phyloP scores from a whole-genome alignment of 2,797 vertebrate species.

The Eupleurogrammus muticus region DNA sequence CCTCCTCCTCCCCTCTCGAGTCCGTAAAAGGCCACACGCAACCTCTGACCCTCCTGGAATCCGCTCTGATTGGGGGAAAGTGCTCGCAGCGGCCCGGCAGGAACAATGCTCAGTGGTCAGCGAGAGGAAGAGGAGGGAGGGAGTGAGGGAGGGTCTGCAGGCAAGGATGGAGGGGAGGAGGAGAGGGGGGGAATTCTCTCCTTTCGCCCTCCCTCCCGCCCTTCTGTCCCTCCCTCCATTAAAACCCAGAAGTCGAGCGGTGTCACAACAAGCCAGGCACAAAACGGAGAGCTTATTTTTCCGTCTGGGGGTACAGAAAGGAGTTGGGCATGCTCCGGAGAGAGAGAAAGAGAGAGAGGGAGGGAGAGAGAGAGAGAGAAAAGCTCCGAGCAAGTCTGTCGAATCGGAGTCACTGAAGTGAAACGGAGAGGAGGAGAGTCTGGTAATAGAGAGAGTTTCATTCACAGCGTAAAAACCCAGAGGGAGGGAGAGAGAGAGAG shows the following conservation, averaged over 20 bases:
- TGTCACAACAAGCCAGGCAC: constrained; percentile 71
- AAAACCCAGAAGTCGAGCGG: constrained; percentile 67
- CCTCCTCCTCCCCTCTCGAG: constrained; percentile 33
- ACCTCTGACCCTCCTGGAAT: constrained; percentile 75
- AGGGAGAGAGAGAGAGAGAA: neutral
- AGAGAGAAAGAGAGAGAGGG: neutral
- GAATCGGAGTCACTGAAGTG: constrained; percentile 29
- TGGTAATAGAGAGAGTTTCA: constrained; percentile 39
- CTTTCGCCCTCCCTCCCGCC: constrained; percentile 25
- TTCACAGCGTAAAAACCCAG: constrained; percentile 31
- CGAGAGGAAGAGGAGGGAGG: constrained; percentile 64
- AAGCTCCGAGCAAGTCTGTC: constrained; percentile 17
- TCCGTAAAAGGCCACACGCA: constrained; percentile 73
- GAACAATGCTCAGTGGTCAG: constrained; percentile 80
- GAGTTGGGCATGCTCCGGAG: constrained; percentile 44
- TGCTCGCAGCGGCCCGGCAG: constrained; percentile 65
- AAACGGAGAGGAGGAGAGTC: constrained; percentile 44
- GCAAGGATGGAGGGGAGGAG: constrained; percentile 28
- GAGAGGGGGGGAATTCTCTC: constrained; percentile 35
- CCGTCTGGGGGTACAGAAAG: constrained; percentile 62
- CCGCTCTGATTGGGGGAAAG: constrained; percentile 74
- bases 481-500: constrained; percentile 1
- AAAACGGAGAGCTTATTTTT: constrained; percentile 69
- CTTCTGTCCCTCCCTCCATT: constrained; percentile 70
- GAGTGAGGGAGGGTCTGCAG: constrained; percentile 39